Evolutionary conservation across 2,113 vertebrate genomes (phyloP).

Genomic region (Halcyon senegalensis): DNA sequence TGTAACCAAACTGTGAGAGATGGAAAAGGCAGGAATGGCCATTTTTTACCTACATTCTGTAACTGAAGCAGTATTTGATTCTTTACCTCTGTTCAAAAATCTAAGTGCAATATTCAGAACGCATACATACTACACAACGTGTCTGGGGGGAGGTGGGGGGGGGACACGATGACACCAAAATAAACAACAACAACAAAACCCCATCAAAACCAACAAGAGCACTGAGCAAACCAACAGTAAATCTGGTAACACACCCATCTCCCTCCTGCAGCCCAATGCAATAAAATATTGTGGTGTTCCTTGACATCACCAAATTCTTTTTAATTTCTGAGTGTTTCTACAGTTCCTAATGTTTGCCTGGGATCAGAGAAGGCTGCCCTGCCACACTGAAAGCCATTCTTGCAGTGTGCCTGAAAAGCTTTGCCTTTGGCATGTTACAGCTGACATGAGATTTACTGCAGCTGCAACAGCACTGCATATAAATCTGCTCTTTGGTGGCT

Average conservation of each 20-base stretch:
- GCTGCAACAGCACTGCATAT: not conserved
- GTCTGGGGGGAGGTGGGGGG: rapidly evolving
- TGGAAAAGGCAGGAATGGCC: not conserved
- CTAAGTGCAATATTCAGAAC: not conserved
- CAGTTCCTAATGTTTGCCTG: not conserved
- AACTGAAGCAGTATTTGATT: not conserved
- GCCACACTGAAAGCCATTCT: not conserved
- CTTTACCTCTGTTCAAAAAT: not conserved
- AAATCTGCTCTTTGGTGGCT: conserved; percentile 7
- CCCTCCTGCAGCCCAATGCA: not conserved
- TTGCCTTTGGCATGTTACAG: not conserved
- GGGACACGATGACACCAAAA: not conserved
- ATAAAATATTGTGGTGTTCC: not conserved
- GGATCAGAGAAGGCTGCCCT: not conserved
- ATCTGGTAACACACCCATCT: not conserved
- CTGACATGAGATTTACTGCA: conserved; percentile 8
- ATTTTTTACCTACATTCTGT: not conserved
- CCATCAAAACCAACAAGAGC: not conserved
- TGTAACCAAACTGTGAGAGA: not conserved
- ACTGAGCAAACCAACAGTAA: not conserved
- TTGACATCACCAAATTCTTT: not conserved
- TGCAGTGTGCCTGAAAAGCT: not conserved
- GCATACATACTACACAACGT: not conserved
- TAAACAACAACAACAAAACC: not conserved
- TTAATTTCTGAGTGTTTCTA: not conserved